Evolutionary conservation across 2,113 vertebrate genomes (phyloP), one percentile per base, ranked within the genome.

Genomic region (Equus przewalskii): DNA sequence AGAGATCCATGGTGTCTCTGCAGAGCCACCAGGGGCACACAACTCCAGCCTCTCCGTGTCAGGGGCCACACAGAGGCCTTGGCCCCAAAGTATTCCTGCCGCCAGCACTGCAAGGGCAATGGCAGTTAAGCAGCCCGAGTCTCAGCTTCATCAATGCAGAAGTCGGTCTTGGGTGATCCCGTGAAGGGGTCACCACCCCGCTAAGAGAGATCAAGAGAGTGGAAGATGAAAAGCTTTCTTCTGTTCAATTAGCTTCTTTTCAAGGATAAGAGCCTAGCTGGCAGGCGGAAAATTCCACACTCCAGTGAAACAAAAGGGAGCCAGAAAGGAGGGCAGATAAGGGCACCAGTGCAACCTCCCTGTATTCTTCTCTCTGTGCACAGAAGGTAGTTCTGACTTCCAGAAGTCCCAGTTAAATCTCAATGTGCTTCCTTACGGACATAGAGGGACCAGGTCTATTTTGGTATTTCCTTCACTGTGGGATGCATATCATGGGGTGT

Each of bases 211-310:
- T 28, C 4, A 0, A 58, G 5, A 64, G 22, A 79, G 19, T 8
- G 13, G 86, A 75, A 49, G 54, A 65, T 28, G 41, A 94, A 67
- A 88, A 81, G 60, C 56, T 94, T 79, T 79, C 28, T 89, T 93
- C 58, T 18, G 22, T 89, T 93, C 79, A 91, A 28, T 86, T 81
- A 97, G 95, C 85, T 97, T 94, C 91, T 96, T 95, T 84, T 96
- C 91, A 84, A 96, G 69, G 69, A 82, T 94, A 44, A 96, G 82
- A 96, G 86, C 46, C 91, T 62, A 64, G 72, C 70, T 94, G 85
- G 93, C 89, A 89, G 56, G 73, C 0, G 2, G 95, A 97, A 94
- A 97, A 96, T 95, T 96, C 90, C 91, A 95, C 44, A 22, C 19
- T 76, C 46, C 3, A 13, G 41, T 64, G 91, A 96, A 97, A 96